Conservation (phyloP, 2,888 invertebrate species). For the Rhopalosiphum nymphaeae region DNA sequence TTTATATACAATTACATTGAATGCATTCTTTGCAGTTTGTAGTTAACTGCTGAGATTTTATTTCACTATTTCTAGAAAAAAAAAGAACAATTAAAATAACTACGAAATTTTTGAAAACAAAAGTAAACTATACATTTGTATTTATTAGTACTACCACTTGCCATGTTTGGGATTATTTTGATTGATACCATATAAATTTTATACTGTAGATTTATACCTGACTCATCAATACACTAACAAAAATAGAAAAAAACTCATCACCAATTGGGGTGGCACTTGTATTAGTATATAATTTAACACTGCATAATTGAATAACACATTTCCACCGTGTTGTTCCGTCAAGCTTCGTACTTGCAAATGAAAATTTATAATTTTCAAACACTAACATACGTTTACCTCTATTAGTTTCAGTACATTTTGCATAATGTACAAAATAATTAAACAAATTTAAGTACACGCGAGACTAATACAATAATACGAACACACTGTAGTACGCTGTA, state of each 20-base stretch:
- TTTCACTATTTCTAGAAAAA: not conserved
- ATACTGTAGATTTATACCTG: no score
- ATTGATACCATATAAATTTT: no score
- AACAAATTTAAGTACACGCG: no score
- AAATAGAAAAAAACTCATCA: no score
- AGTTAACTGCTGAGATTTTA: not conserved
- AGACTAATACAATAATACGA: no score
- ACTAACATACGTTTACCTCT: not conserved
- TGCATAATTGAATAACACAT: not conserved
- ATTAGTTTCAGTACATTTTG: slow-evolving; percentile 12
- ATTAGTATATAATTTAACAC: not conserved
- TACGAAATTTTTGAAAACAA: not conserved
- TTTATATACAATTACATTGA: not conserved
- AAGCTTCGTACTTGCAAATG: not conserved
- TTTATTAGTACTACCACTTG: no score
- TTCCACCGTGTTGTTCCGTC: not conserved
- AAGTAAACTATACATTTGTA: no score
- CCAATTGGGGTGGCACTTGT: no score
- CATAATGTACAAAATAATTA: not conserved
- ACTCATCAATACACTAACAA: no score
- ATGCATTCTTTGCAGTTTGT: not conserved
- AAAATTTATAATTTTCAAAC: slow-evolving; percentile 3
- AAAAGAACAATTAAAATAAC: not conserved
- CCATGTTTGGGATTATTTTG: no score
- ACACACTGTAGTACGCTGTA: no score